Base-by-base conservation (phyloP, 2,797 vertebrate genomes). In the Eulemur albifrons region DNA sequence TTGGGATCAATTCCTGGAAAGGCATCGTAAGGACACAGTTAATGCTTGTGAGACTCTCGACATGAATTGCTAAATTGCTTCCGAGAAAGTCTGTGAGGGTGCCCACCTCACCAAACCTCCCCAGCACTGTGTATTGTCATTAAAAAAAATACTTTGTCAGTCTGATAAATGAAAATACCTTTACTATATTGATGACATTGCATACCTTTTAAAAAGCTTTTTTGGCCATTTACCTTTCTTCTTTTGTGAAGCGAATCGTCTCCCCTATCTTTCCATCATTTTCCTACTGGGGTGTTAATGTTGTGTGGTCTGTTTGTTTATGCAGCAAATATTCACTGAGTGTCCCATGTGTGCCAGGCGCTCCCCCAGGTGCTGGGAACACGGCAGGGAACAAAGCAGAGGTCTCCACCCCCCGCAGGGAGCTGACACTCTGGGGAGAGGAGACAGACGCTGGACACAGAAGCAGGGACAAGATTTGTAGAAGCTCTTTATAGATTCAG, bases 151-250 rank as follows among this genome's bases (percentile, higher is more conserved):
- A 10, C 61, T 30, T 40, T 23, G 13, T 35, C 63, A 45, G 27
- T 67, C 32, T 72, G 65, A 38, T 14, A 32, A 38, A 13, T 45
- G 12, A 54, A 50, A 43, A 50, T 65, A 48, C 7, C 45, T 73
- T 67, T 77, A 38, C 57, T 70, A 38, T 45, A 43, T 11, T 9
- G 10, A 91, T 23, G 40, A 89, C 79, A 38, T 8, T 0, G 1
- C 70, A 65, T 15, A 18, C 25, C 43, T 93, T 93, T 95, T 93
- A 11, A 30, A 93, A 79, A 69, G 35, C 12, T 7, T 40, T 43
- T 70, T 43, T 20, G 61, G 43, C 59, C 63, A 32, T 38, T 83
- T 11, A 3, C 2, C 8, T 63, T 54, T 27, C 40, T 69, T 54
- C 80, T 72, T 67, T 63, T 30, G 59, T 9, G 4, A 90, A 43